Evolutionary conservation across 2,797 vertebrate species (phyloP).

Genomic region (Xenops minutus): DNA sequence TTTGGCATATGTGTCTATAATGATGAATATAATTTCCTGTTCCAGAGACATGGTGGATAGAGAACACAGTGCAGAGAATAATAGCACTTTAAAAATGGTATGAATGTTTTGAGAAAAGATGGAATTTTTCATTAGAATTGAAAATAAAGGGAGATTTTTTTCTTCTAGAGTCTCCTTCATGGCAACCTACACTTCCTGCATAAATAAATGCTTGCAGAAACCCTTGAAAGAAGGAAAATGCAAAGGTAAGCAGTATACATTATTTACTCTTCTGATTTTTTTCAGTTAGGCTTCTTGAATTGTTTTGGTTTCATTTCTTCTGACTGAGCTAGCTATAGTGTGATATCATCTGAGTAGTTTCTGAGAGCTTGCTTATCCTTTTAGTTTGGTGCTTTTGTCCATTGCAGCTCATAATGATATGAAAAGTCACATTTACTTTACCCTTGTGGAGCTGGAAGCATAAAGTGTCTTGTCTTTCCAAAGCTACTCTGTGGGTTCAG

Average conservation of each 20-base stretch:
- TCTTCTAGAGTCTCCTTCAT: background rate
- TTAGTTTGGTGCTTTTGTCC: background rate
- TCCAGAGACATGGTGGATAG: background rate
- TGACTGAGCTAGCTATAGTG: background rate
- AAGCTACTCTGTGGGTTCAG: background rate
- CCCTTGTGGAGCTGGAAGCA: background rate
- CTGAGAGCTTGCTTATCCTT: background rate
- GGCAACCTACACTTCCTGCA: background rate
- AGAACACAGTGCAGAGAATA: background rate
- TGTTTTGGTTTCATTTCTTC: background rate
- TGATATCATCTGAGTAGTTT: background rate
- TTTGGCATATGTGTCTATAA: background rate
- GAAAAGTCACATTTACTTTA: background rate
- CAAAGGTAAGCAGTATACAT: background rate
- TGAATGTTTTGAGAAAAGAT: background rate
- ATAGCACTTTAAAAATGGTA: background rate
- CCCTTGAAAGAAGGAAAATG: background rate
- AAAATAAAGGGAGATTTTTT: background rate
- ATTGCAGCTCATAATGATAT: background rate
- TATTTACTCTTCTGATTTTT: background rate
- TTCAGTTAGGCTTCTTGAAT: background rate
- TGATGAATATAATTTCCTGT: background rate
- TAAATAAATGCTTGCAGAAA: background rate
- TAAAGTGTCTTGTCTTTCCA: background rate
- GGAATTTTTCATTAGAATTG: background rate